These are phyloP conservation scores for Delphinapterus leucas DNA, from an alignment of 2,113 vertebrate genomes.

Conservation along the genomic window DNA sequence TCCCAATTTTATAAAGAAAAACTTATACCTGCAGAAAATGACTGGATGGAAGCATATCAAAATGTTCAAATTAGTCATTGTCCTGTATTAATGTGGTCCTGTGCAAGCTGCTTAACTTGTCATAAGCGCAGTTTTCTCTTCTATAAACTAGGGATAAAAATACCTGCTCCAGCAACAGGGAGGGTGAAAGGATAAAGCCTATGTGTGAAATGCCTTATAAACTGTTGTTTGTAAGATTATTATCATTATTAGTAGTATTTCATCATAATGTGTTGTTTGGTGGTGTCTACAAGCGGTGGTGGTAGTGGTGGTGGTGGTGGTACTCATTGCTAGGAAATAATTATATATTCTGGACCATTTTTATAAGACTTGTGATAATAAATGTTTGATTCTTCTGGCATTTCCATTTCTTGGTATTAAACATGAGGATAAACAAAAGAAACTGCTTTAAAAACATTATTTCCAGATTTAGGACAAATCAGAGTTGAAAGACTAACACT, in stretches of 20 bases:
- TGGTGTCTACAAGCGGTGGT: background rate
- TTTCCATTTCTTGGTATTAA: background rate
- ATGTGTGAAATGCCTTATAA: background rate
- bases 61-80: background rate
- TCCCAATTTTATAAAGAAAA: slow-evolving; percentile 11
- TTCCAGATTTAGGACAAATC: background rate
- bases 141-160: background rate
- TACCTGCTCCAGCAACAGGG: background rate
- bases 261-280: background rate
- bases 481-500: background rate
- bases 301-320: background rate
- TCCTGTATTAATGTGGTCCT: background rate
- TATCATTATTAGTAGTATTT: background rate
- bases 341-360: background rate
- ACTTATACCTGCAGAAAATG: background rate
- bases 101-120: background rate
- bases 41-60: background rate
- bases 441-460: slow-evolving; percentile 30
- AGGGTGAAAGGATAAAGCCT: background rate
- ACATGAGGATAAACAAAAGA: background rate
- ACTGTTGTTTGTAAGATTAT: background rate
- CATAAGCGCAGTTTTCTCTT: background rate
- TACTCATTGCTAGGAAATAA: background rate
- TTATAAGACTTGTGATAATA: background rate
- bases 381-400: background rate